Evolutionary conservation across 2,888 invertebrate species (phyloP), one percentile per base, ranked within the genome.

Genomic region (Polia nebulosa): DNA sequence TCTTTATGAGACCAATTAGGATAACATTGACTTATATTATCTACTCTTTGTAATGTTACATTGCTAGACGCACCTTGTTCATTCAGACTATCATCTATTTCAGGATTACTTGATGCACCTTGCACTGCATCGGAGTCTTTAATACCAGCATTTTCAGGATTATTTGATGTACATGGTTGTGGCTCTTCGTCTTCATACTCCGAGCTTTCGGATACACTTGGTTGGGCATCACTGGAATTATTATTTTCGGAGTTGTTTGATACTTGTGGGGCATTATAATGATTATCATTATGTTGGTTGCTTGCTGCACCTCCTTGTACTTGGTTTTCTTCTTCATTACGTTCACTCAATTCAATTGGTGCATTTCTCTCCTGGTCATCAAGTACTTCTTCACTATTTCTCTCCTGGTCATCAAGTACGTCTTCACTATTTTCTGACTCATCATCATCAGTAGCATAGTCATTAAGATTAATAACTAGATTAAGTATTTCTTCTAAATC

Each of bases 331-430:
- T 45, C 45, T 15, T 25, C 22, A 25, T 15, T 4, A 15, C 6
- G 17, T 3, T 17, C 20, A 9, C 39, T 71, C n/a, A n/a, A 22
- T 32, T 71, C 72, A 27, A 32, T 51, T 4, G 15, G 15, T 11
- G 25, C 8, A 25, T 8, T 64, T 15, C 11, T n/a, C 11, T 15
- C 5, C 3, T 13, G 29, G 2, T 39, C 9, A 34, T 15, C 2
- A 6, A 17, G 7, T 7, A 0, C 3, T 3, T 1, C 13, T 6
- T 32, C 20, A 29, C 15, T 0, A 20, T 20, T 25, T 3, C n/a
- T n/a, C n/a, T n/a, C n/a, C n/a, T n/a, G 2, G 39, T 8, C 58
- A 34, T 15, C 2, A 6, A 17, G 7, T 7, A 0, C 3, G 6
- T 1, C 13, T 6, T 32, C 20, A 29, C 15, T 0, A 20, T 20